Evolutionary conservation across 2,797 vertebrate genomes (phyloP).

Genomic region (Phoxinus dragarum): DNA sequence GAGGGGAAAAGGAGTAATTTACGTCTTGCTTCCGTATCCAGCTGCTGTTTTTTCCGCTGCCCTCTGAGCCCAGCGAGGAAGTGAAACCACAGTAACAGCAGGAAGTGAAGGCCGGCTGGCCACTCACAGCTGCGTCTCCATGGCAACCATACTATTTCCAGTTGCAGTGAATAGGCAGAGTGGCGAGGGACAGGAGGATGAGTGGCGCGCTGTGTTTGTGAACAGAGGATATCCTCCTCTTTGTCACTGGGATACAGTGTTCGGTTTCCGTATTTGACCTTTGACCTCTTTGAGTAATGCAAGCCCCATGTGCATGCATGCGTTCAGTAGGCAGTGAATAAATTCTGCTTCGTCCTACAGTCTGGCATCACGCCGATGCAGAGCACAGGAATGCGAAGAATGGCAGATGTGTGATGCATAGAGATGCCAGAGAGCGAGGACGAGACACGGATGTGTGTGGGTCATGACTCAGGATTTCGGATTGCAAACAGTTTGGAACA

Average conservation of each 20-base stretch:
- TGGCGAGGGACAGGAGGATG: neutral
- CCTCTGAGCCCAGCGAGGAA: conserved; percentile 46
- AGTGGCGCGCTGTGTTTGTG: neutral
- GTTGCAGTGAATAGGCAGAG: conserved; percentile 9
- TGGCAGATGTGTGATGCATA: conserved; percentile 45
- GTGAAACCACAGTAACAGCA: conserved; percentile 48
- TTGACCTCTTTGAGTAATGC: neutral
- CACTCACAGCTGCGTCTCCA: conserved; percentile 51
- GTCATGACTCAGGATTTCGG: conserved; percentile 14
- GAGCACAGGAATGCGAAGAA: conserved; percentile 36
- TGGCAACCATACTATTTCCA: conserved; percentile 27
- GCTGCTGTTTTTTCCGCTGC: conserved; percentile 58
- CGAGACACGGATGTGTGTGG: neutral
- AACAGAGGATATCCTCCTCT: conserved; percentile 1
- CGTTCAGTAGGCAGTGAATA: conserved; percentile 1
- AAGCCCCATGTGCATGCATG: neutral
- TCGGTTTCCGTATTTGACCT: neutral
- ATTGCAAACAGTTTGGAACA: neutral
- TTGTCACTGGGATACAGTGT: neutral
- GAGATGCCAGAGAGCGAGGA: neutral
- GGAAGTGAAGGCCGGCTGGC: conserved; percentile 41
- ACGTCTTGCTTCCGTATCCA: conserved; percentile 32
- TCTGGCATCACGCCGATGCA: neutral
- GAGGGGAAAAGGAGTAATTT: neutral
- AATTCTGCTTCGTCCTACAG: conserved; percentile 27